A percentile compares a stretch with the other conserved stretches of the same genome.
These are phyloP conservation scores for Callithrix jacchus DNA, from an alignment of 2,113 vertebrate genomes.

Conservation along the genomic window DNA sequence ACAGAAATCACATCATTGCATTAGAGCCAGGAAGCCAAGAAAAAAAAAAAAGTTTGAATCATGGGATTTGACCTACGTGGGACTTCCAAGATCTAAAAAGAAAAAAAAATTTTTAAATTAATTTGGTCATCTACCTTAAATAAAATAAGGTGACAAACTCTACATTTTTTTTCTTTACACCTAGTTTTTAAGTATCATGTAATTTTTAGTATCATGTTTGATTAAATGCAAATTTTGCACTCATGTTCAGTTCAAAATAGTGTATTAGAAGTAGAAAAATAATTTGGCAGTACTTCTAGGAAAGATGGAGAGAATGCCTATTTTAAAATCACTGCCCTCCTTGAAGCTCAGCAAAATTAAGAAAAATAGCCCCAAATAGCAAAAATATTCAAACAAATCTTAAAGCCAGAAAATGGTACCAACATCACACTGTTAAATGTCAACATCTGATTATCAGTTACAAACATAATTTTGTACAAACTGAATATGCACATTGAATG, in stretches of 20 bases:
- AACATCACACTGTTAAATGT: background rate
- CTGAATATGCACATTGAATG: background rate
- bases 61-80: background rate
- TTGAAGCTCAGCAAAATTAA: background rate
- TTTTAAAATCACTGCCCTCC: background rate
- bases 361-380: background rate
- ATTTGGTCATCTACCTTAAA: background rate
- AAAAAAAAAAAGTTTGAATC: background rate
- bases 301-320: background rate
- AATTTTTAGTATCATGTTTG: background rate
- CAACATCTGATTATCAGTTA: background rate
- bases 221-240: background rate
- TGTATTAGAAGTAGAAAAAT: constrained; percentile 31
- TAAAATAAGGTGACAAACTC: background rate
- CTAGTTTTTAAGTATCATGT: background rate
- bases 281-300: background rate
- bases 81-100: background rate
- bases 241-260: background rate
- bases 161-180: background rate
- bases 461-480: background rate
- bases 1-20: constrained; percentile 27
- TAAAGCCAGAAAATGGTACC: background rate
- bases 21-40: background rate
- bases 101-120: background rate
- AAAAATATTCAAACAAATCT: background rate